Evolutionary conservation across 2,797 vertebrate genomes (phyloP), one percentile per base, ranked within the genome.

Genomic region (Sebastes taczanowskii): DNA sequence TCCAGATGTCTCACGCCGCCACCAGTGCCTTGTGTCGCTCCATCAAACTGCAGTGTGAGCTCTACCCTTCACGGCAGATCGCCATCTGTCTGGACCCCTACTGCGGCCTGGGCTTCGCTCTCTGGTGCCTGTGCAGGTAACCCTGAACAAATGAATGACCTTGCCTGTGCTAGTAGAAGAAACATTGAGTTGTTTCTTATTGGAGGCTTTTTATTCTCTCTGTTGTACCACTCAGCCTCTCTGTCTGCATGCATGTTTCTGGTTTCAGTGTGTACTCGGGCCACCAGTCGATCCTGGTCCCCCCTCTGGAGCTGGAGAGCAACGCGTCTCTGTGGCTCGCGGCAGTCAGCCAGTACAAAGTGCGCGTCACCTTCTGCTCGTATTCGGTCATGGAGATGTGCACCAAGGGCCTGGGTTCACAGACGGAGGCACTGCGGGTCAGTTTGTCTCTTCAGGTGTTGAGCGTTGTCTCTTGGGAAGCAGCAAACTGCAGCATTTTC

Each of bases 341-440:
- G 0, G 97, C 98, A 0, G 98, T 99, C 77, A 99, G 98, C 90
- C 98, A 99, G 91, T 98, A 98, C 91, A 98, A 97, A 94, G 97
- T 98, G 18, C 97, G 98, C 0, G 96, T 98, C 86, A 98, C 98
- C 2, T 99, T 99, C 96, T 99, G 98, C 90, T 99, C 98, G 0
- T 99, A 99, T 85, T 99, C 98, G 0, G 98, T 99, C 78, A 99
- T 99, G 98, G 98, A 99, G 94, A 98, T 98, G 96, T 99, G 98
- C 91, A 98, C 98, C 90, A 97, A 97, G 83, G 98, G 98, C 38
- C 95, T 99, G 58, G 97, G 98, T 0, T 91, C 97, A 0, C 98
- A 99, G 93, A 99, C 97, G 0, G 96, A 97, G 30, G 87, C 90
- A 5, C 96, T 99, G 20, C 93, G 97, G 95, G 98, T 99, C 66